phyloP scores from a whole-genome alignment of 2,888 invertebrate genomes.

The Eilema caniola region DNA sequence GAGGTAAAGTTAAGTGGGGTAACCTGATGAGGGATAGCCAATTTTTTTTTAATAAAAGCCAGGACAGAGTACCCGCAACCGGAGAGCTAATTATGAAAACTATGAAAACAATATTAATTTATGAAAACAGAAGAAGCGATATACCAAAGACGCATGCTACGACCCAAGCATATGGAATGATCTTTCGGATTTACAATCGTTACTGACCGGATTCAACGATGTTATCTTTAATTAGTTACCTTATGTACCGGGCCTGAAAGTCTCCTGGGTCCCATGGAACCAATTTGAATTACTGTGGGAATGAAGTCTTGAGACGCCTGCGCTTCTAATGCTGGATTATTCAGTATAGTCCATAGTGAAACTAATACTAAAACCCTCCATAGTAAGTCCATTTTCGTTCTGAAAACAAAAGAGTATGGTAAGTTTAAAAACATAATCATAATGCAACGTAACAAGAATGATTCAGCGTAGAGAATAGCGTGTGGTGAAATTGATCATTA shows the following conservation, averaged over 20 bases:
- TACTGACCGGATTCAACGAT: too few species aligned
- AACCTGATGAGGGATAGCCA: too few species aligned
- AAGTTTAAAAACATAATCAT: background rate
- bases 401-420: conserved; percentile 16
- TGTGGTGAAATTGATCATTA: background rate
- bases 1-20: too few species aligned
- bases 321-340: conserved; percentile 21
- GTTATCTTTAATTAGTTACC: too few species aligned
- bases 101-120: too few species aligned
- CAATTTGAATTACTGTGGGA: conserved; percentile 42
- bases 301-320: conserved; percentile 29
- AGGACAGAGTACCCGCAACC: too few species aligned
- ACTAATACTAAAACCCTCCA: conserved; percentile 30
- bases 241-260: background rate
- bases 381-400: conserved; percentile 30
- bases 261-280: conserved; percentile 9
- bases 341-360: conserved; percentile 31
- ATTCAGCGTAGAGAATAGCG: background rate
- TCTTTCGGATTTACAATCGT: too few species aligned
- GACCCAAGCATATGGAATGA: too few species aligned
- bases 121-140: too few species aligned
- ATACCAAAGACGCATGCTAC: too few species aligned
- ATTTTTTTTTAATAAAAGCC: too few species aligned
- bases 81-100: too few species aligned
- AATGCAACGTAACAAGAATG: background rate